These are phyloP conservation scores for Osmerus eperlanus DNA, from an alignment of 2,113 vertebrate species.

Conservation along the genomic window DNA sequence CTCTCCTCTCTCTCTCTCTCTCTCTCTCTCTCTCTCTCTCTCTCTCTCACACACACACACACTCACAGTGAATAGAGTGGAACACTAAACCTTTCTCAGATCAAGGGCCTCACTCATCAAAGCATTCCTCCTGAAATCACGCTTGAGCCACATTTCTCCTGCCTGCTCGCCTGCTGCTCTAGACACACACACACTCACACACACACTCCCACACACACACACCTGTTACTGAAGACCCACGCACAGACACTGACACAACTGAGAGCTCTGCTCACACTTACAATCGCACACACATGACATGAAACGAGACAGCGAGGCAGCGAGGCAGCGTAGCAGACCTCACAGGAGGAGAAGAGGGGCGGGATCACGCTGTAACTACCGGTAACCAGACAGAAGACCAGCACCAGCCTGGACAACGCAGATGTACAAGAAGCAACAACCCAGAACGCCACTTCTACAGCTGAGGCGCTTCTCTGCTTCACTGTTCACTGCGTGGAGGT, in stretches of 20 bases:
- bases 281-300: neutral
- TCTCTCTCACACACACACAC: neutral
- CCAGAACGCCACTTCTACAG: too few species aligned
- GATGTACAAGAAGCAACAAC: too few species aligned
- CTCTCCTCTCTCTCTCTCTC: too few species aligned
- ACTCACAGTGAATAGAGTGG: neutral
- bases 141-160: constrained; percentile 25
- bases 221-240: neutral
- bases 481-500: neutral
- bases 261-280: constrained; percentile 4
- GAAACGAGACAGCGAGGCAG: too few species aligned
- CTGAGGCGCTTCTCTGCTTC: neutral
- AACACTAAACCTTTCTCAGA: constrained; percentile 23
- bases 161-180: neutral
- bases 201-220: neutral
- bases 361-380: too few species aligned
- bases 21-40: too few species aligned
- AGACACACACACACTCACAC: neutral
- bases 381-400: too few species aligned
- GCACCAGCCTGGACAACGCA: too few species aligned
- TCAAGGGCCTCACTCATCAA: constrained; percentile 37
- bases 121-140: constrained; percentile 39
- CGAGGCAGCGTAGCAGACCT: neutral
- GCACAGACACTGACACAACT: neutral
- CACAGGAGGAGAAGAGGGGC: neutral